phyloP scores from a whole-genome alignment of 2,113 vertebrate species.

The Puffinus mauretanicus region DNA sequence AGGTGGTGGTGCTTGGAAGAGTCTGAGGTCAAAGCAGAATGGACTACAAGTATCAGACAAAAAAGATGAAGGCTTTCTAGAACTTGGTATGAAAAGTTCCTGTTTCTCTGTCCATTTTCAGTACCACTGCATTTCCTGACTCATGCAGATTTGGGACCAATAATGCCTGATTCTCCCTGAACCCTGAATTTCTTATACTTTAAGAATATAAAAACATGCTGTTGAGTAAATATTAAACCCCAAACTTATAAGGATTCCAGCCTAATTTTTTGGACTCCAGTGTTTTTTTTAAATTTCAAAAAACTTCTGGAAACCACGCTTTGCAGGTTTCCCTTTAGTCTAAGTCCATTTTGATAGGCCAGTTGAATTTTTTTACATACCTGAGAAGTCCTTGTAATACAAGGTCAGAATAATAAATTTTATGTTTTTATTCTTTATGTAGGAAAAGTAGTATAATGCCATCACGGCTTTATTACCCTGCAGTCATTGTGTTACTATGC shows the following conservation, averaged over 20 bases:
- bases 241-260: not conserved
- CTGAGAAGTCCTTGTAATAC: not conserved
- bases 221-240: not conserved
- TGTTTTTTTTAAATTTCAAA: not conserved
- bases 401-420: constrained; percentile 29
- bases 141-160: not conserved
- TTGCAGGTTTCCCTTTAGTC: not conserved
- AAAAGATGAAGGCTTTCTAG: not conserved
- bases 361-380: not conserved
- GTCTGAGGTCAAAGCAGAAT: not conserved
- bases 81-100: not conserved
- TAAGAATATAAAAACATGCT: not conserved
- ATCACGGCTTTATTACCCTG: constrained; percentile 24
- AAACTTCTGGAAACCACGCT: not conserved
- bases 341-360: not conserved
- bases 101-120: not conserved
- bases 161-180: not conserved
- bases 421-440: constrained; percentile 17
- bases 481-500: not conserved
- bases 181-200: not conserved
- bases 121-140: not conserved
- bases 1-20: not conserved
- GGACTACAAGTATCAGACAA: not conserved
- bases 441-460: not conserved
- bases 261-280: not conserved